These are phyloP conservation scores for Chunga burmeisteri DNA, from an alignment of 2,113 vertebrate species.

Conservation along the genomic window DNA sequence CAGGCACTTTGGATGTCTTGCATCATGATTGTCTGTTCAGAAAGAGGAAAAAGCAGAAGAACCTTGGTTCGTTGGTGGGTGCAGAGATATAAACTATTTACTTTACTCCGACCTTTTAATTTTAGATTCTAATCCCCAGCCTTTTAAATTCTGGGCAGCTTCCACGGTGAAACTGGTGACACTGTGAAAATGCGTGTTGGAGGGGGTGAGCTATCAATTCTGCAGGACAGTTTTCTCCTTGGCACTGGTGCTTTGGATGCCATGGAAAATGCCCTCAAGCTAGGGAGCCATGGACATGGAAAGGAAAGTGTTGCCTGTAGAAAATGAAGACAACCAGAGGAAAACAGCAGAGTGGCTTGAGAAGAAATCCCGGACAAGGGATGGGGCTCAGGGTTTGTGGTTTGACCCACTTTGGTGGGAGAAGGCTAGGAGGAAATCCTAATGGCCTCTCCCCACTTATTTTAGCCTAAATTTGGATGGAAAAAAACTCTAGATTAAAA, in stretches of 20 bases:
- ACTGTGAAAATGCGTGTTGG: not conserved
- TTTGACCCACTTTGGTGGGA: not conserved
- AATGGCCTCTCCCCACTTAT: not conserved
- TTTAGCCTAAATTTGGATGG: not conserved
- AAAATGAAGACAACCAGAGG: not conserved
- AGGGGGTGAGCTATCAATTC: not conserved
- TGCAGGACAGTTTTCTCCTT: not conserved
- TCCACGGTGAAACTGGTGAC: not conserved
- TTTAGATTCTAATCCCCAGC: not conserved
- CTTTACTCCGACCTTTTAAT: not conserved
- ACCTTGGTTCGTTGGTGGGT: not conserved
- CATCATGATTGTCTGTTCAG: not conserved
- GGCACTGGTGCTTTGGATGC: not conserved
- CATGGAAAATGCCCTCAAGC: not conserved
- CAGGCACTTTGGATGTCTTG: not conserved
- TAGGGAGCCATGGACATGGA: not conserved
- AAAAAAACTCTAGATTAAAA: not conserved
- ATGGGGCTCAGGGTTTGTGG: accelerated
- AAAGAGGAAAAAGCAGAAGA: conserved; percentile 36
- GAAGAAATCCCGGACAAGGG: accelerated
- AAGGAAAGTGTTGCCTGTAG: accelerated
- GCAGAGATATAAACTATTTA: not conserved
- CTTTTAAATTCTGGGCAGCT: not conserved
- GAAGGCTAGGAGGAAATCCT: not conserved
- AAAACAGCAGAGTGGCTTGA: not conserved